These are phyloP conservation scores for Pegoplata infirma DNA, from an alignment of 2,888 invertebrate genomes.

Conservation along the genomic window DNA sequence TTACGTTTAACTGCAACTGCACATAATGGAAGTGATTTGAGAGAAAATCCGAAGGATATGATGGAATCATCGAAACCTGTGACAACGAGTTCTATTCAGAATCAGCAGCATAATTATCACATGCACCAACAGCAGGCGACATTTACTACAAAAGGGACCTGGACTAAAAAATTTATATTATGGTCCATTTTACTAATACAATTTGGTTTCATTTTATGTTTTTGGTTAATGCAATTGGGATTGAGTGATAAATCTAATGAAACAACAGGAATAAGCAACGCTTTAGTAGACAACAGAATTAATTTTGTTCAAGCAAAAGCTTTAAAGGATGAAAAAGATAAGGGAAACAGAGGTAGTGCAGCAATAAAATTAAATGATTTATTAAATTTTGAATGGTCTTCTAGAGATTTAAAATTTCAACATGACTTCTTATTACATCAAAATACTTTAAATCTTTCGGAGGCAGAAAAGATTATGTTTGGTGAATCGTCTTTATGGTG, in stretches of 20 bases:
- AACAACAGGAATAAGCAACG: constrained; percentile 35
- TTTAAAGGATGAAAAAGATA: constrained; percentile 4
- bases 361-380: no score
- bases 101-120: constrained; percentile 2
- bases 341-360: not conserved
- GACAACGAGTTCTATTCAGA: constrained; percentile 4
- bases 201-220: constrained; percentile 73
- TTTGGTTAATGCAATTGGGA: constrained; percentile 73
- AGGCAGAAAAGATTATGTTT: constrained; percentile 46
- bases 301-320: constrained; percentile 66
- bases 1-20: constrained; percentile 38
- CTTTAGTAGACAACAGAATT: constrained; percentile 58
- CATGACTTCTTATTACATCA: constrained; percentile 43
- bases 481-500: constrained; percentile 69
- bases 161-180: constrained; percentile 72
- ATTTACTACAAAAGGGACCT: constrained; percentile 63
- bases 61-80: constrained; percentile 40
- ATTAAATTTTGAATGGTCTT: constrained; percentile 48
- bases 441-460: constrained; percentile 29
- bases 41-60: constrained; percentile 31
- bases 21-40: constrained; percentile 45
- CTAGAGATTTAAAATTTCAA: constrained; percentile 54
- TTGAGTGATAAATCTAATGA: constrained; percentile 51
- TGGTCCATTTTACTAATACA: constrained; percentile 74
- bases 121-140: constrained; percentile 7